Conservation (phyloP, 2,888 invertebrate species). For the Chironomus riparius region DNA sequence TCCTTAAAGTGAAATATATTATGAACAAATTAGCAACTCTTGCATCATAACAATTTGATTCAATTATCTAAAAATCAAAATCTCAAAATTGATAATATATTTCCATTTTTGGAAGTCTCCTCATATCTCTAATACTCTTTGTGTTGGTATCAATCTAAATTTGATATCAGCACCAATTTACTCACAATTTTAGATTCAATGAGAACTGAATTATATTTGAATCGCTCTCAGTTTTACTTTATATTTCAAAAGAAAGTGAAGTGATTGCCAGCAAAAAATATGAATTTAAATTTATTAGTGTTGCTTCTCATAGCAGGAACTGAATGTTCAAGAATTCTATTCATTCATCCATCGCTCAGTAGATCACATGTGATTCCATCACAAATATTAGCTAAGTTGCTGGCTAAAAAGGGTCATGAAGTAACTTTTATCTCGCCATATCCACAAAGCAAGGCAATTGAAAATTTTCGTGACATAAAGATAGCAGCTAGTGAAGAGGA, state of each 20-base stretch:
- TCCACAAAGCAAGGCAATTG: background rate
- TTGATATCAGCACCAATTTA: no score
- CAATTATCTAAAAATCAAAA: no score
- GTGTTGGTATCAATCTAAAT: no score
- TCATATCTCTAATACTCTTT: no score
- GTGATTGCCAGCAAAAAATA: conserved; percentile 35
- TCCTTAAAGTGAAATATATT: no score
- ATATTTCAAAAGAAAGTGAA: background rate
- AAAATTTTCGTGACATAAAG: background rate
- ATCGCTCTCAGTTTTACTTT: conserved; percentile 28
- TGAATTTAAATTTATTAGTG: background rate
- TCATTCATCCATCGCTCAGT: conserved; percentile 29
- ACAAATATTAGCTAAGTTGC: background rate
- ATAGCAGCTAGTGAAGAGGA: background rate
- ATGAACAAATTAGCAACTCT: no score
- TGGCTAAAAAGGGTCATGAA: background rate
- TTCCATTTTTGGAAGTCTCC: no score
- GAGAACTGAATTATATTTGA: background rate
- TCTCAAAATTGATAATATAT: no score
- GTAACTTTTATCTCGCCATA: background rate
- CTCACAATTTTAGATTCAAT: background rate
- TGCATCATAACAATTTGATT: no score
- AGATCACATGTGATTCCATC: background rate
- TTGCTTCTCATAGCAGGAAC: background rate
- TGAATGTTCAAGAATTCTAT: background rate